Base-by-base conservation (phyloP, 2,113 vertebrate genomes). In the Astatoreochromis straeleni region DNA sequence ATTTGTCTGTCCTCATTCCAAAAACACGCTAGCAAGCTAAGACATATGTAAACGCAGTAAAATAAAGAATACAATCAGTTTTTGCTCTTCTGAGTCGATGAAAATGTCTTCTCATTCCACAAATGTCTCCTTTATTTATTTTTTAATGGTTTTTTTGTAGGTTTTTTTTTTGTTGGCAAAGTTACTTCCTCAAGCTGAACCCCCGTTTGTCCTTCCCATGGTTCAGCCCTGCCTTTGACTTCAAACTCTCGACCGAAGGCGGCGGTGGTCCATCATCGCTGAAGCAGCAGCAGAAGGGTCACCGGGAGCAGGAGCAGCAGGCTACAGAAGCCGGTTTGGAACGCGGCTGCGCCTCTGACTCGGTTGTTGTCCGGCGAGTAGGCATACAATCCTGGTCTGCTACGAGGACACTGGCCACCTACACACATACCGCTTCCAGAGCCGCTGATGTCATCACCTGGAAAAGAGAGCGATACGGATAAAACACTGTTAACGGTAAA, bases 371-470 rank as follows among this genome's bases (percentile, higher is more conserved):
- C 96, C 42, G 97, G 97, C 0, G 97, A 88, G 83, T 97, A 97
- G 7, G 96, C 94, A 1, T 97, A 97, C 1, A 96, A 90, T 88
- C 97, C 96, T 0, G 95, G 92, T 54, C 93, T 87, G 85, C 83
- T 93, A 16, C 92, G 94, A 26, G 88, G 4, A 7, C 98, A 99
- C 24, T 93, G 70, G 0, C 97, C 97, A 0, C 98, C 97, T 0
- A 92, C 89, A 89, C 98, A 99, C 95, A 97, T 97, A 0, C 98
- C 98, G 0, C 98, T 99, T 16, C 98, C 98, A 0, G 98, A 99
- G 79, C 98, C 98, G 0, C 98, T 99, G 95, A 97, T 95, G 60
- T 99, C 98, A 1, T 99, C 98, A 91, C 98, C 98, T 99, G 89
- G 29, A 45, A 35, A 38, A 4, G 4, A 68, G 53, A 33, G 9